Base-by-base conservation (phyloP, 1,140 invertebrate species). In the Heliconius congener region DNA sequence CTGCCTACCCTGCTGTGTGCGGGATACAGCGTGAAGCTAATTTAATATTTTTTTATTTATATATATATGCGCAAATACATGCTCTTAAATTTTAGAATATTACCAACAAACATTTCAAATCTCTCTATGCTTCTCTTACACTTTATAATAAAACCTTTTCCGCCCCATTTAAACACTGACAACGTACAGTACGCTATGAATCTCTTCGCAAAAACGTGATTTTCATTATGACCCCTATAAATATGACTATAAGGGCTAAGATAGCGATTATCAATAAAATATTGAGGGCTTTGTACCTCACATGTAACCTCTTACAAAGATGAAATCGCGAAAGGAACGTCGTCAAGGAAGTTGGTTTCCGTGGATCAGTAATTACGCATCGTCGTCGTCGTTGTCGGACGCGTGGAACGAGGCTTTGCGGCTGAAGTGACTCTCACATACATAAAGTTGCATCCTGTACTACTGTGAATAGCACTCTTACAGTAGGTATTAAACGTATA, bases 341-440 rank as follows among this genome's bases (percentile, higher is more conserved):
- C 76, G 76, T 78, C 71, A 55, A 42, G 76, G 76, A 78, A 78
- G 50, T 71, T 73, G 52, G 52, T 71, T 78, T 71, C 76, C 76
- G 76, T 42, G 74, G 74, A 78, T 42, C 46, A 73, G 76, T 78
- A 71, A 78, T 78, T 78, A 78, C 71, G 70, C 71, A 52, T 34
- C 19, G 71, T 34, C 23, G 23, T 23, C 23, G 23, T 23, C 23
- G 23, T 23, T 23, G 23, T 23, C 19, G 9, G 23, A 30, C 8
- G 60, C 11, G 60, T 66, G 60, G 13, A 66, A 66, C 11, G 27
- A 66, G 60, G 23, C 60, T 66, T 66, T 66, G 60, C 27, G 60
- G 23, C 9, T 66, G 60, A 66, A 27, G 11, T 66, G 23, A 66
- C 60, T 66, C 9, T 27, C 23, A 30, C 60, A 66, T 30, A 30